Conservation (phyloP, 2,888 invertebrate species). For the Sphaerolaimus hirsutus region DNA sequence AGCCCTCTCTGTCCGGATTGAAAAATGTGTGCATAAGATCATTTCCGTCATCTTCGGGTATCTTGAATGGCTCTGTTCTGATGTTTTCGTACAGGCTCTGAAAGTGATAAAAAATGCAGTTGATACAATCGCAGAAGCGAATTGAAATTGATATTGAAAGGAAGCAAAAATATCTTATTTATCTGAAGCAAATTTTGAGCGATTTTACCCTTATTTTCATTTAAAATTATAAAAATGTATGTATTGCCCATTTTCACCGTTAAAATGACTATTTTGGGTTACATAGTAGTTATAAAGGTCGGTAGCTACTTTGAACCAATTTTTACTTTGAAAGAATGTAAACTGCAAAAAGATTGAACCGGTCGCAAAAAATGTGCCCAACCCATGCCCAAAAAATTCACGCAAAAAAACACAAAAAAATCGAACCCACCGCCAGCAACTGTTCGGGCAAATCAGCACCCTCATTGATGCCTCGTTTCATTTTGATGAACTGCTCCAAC, state of each 20-base stretch:
- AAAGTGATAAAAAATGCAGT: conserved; percentile 18
- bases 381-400: background rate
- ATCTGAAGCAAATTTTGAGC: background rate
- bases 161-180: background rate
- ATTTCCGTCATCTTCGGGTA: conserved; percentile 94
- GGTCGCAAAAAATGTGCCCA: no score
- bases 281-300: no score
- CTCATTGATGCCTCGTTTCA: conserved; percentile 92
- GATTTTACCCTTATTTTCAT: no score
- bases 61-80: conserved; percentile 95
- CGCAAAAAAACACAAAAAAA: background rate
- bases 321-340: no score
- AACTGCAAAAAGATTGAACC: no score
- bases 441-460: conserved; percentile 80
- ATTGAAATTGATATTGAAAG: conserved; percentile 16
- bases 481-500: conserved; percentile 80
- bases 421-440: conserved; percentile 51
- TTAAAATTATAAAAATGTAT: no score
- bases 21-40: conserved; percentile 98
- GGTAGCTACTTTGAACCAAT: no score
- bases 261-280: no score
- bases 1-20: conserved; percentile 93
- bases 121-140: background rate
- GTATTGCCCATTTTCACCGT: no score
- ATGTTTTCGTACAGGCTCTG: conserved; percentile 82